phyloP scores from a whole-genome alignment of 2,888 invertebrate genomes.

The Plebejus argus region DNA sequence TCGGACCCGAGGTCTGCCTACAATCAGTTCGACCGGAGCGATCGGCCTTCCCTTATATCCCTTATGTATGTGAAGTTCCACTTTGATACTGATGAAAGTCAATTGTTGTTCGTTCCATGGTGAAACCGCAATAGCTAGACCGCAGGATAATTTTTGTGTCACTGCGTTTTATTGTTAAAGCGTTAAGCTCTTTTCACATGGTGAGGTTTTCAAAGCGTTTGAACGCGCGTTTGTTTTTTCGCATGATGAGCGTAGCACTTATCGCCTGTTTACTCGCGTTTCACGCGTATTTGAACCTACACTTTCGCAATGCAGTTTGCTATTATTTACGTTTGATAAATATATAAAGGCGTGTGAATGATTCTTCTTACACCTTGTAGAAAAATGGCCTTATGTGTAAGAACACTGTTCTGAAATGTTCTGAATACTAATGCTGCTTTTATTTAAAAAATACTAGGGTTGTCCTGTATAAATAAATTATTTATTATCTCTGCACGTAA shows the following conservation, averaged over 20 bases:
- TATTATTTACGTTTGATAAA: neutral
- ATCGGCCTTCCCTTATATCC: no score
- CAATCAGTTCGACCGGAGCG: no score
- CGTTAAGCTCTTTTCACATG: neutral
- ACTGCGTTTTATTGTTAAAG: neutral
- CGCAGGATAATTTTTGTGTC: neutral
- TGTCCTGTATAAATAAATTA: neutral
- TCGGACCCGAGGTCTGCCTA: no score
- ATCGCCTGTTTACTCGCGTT: neutral
- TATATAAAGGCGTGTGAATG: neutral
- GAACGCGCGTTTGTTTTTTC: constrained; percentile 4
- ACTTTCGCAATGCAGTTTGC: neutral
- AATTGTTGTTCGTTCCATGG: neutral
- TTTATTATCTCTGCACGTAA: neutral
- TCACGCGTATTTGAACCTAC: neutral
- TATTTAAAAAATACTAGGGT: neutral
- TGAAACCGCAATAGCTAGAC: constrained; percentile 5
- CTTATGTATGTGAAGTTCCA: neutral
- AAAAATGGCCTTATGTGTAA: neutral
- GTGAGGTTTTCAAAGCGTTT: neutral
- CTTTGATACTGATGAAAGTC: neutral
- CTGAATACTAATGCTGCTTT: neutral
- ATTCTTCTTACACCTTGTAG: neutral
- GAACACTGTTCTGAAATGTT: neutral
- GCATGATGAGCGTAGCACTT: neutral